Evolutionary conservation across 2,888 invertebrate genomes (phyloP), one percentile per base, ranked within the genome.

Genomic region (Drosophila bunnanda): DNA sequence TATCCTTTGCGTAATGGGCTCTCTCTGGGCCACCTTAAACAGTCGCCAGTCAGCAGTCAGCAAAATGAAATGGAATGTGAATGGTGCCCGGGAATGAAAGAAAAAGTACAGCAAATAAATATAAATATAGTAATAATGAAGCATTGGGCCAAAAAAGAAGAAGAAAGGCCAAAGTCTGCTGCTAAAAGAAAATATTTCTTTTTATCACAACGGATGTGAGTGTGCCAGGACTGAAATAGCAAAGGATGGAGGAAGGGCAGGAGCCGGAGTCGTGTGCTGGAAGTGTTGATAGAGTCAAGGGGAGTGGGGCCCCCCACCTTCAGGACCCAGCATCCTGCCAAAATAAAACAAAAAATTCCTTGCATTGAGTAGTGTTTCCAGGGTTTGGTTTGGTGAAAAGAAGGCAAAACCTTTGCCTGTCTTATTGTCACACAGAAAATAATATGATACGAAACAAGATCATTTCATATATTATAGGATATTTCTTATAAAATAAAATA

Each of bases 121-220:
- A 83, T 84, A 84, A 87, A 85, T 82, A 84, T 83, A 85, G 88
- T 83, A 88, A 83, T 83, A 83, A 83, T 88, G 88, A 83, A 84
- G 80, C 69, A 59, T 36, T 69, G 41, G 61, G 68, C 69, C 67
- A 67, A 57, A 43, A 43, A 56, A 53, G 44, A 52, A 60, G 76
- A 77, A 79, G 75, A 87, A 81, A 82, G 83, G 78, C 82, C 67
- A 66, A 78, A 85, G 85, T 82, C 85, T 85, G 85, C 82, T 85
- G 75, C 83, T 78, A 79, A 88, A 84, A 85, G 83, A 88, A 84
- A 84, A 84, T 89, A 89, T 90, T 87, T 90, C 89, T 90, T 90
- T 90, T 90, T 90, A 90, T 90, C 90, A 77, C 76, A 89, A 70
- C 90, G 90, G 90, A 90, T 86, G 89, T 86, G 79, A 88, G 87